Evolutionary conservation across 2,888 invertebrate species (phyloP).

Genomic region (Pemphredon lugubris): DNA sequence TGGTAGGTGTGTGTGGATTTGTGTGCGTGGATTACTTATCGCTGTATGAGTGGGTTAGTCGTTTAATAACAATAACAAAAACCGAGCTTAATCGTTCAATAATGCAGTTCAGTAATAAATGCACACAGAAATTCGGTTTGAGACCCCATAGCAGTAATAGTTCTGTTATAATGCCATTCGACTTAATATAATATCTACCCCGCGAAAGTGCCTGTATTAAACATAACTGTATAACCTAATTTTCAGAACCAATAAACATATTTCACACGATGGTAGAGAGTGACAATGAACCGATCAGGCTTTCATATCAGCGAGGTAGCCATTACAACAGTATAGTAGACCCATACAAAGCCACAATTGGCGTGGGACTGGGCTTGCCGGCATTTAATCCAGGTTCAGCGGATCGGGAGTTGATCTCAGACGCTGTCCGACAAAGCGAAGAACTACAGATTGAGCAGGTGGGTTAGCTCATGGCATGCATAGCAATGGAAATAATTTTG

Average conservation of each 20-base stretch:
- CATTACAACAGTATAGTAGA: conserved; percentile 95
- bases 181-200: too few species aligned
- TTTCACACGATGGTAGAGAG: conserved; percentile 90
- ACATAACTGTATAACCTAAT: too few species aligned
- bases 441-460: conserved; percentile 91
- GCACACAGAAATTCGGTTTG: too few species aligned
- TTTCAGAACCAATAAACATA: conserved; percentile 91
- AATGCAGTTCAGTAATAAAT: too few species aligned
- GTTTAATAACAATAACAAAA: too few species aligned
- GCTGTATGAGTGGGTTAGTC: too few species aligned
- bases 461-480: too few species aligned
- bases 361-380: conserved; percentile 92
- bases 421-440: conserved; percentile 90
- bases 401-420: conserved; percentile 87
- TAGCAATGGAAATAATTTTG: too few species aligned
- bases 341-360: conserved; percentile 90
- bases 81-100: too few species aligned
- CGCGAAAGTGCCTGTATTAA: too few species aligned
- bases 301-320: conserved; percentile 92
- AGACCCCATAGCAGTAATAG: too few species aligned
- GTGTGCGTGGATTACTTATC: neutral
- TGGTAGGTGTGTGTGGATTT: conserved; percentile 81
- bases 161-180: too few species aligned
- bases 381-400: conserved; percentile 89
- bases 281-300: conserved; percentile 89